Percentiles rank a stretch among this genome's conserved stretches.
phyloP scores from a whole-genome alignment of 1,140 invertebrate genomes.

The Tribolium castaneum region DNA sequence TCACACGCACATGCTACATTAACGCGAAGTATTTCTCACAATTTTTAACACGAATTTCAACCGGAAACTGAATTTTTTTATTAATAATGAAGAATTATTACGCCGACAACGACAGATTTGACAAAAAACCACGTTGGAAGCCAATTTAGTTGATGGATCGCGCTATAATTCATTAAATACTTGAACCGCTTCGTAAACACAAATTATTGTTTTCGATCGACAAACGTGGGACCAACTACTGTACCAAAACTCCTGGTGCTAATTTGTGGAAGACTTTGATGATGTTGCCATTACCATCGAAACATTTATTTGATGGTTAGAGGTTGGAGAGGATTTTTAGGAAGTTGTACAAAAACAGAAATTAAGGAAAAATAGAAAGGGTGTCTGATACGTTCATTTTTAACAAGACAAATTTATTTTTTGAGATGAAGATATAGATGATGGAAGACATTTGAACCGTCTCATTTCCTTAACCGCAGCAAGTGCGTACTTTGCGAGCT shows the following conservation, averaged over 20 bases:
- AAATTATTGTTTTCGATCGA: neutral
- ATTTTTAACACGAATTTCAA: constrained; percentile 3
- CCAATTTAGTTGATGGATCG: neutral
- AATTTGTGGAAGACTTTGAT: too few species aligned
- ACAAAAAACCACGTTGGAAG: neutral
- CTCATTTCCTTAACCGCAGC: neutral
- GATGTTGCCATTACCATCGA: neutral
- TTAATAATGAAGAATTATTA: constrained; percentile 11
- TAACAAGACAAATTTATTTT: too few species aligned
- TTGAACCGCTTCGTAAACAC: neutral
- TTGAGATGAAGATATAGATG: too few species aligned
- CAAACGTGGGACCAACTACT: neutral
- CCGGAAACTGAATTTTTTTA: constrained; percentile 19
- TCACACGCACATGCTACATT: neutral
- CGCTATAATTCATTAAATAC: neutral
- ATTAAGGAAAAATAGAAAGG: too few species aligned
- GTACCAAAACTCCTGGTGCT: too few species aligned
- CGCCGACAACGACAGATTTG: neutral
- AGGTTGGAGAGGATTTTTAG: too few species aligned
- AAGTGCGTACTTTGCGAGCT: neutral
- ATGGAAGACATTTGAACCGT: neutral
- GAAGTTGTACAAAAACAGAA: too few species aligned
- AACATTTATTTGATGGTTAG: neutral
- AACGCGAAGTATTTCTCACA: constrained; percentile 23
- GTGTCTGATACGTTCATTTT: too few species aligned